Evolutionary conservation across 2,888 invertebrate species (phyloP).

Genomic region (Melieria crassipennis): DNA sequence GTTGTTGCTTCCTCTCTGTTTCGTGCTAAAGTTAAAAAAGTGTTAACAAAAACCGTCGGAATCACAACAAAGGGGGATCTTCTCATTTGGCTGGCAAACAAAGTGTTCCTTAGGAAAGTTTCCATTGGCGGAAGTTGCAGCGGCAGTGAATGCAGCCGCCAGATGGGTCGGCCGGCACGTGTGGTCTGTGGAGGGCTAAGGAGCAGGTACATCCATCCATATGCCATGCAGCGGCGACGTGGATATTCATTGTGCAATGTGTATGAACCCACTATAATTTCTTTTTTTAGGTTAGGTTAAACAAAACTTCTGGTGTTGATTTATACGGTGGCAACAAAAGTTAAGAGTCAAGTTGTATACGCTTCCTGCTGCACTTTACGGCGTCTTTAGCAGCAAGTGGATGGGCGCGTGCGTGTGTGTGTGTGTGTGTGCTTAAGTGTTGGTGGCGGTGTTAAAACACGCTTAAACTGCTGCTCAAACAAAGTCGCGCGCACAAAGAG

Average conservation of each 20-base stretch:
- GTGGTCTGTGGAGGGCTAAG: neutral
- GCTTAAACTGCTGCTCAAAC: constrained; percentile 44
- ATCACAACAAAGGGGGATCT: neutral
- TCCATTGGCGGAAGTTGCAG: neutral
- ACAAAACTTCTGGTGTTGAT: constrained; percentile 20
- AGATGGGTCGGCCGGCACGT: neutral
- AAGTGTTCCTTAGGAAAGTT: constrained; percentile 22
- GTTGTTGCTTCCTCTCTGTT: neutral
- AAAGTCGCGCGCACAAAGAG: constrained; percentile 28
- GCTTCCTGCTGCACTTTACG: constrained; percentile 18
- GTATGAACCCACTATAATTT: neutral
- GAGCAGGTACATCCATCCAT: neutral
- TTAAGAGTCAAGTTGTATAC: constrained; percentile 16
- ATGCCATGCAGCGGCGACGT: too few species aligned
- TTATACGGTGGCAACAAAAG: constrained; percentile 21
- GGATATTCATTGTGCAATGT: too few species aligned
- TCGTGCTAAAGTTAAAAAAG: constrained; percentile 1
- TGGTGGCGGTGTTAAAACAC: constrained; percentile 38
- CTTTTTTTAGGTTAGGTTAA: constrained; percentile 1
- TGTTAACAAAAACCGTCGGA: constrained; percentile 15
- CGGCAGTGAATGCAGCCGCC: too few species aligned
- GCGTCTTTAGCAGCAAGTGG: neutral
- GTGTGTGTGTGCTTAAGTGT: constrained; percentile 9
- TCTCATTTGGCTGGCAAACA: constrained; percentile 30
- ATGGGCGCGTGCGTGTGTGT: neutral